These are phyloP conservation scores for Paratilapia polleni DNA, from an alignment of 2,113 vertebrate species.

Conservation along the genomic window DNA sequence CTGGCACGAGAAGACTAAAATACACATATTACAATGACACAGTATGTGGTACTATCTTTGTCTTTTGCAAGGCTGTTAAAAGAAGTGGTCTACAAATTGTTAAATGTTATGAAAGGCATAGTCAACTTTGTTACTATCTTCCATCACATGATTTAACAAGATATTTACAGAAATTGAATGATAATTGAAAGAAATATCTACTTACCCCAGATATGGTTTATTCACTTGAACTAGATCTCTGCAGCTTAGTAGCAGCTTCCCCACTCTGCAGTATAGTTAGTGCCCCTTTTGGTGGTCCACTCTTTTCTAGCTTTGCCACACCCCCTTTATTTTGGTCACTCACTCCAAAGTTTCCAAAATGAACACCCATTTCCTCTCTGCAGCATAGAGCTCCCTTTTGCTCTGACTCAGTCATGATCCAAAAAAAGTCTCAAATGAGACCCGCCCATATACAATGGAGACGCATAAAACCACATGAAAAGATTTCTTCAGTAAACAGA, in stretches of 20 bases:
- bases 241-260: conserved; percentile 15
- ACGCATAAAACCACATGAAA: conserved; percentile 61
- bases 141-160: neutral
- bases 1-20: neutral
- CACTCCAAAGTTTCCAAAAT: conserved; percentile 69
- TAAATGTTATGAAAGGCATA: neutral
- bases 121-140: neutral
- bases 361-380: conserved; percentile 79
- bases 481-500: conserved; percentile 51
- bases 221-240: conserved; percentile 35
- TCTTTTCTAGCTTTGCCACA: conserved; percentile 43
- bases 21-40: neutral
- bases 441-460: conserved; percentile 66
- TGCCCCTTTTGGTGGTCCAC: conserved; percentile 61
- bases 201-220: conserved; percentile 42
- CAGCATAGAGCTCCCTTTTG: conserved; percentile 71
- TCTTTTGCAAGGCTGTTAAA: neutral
- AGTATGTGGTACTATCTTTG: neutral
- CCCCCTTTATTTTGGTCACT: conserved; percentile 53
- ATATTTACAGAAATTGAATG: neutral
- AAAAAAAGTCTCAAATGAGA: conserved; percentile 57
- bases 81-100: neutral
- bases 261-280: conserved; percentile 14
- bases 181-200: conserved; percentile 2
- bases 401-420: conserved; percentile 55